phyloP scores from a whole-genome alignment of 2,797 vertebrate genomes.

The Sparidentex hasta region DNA sequence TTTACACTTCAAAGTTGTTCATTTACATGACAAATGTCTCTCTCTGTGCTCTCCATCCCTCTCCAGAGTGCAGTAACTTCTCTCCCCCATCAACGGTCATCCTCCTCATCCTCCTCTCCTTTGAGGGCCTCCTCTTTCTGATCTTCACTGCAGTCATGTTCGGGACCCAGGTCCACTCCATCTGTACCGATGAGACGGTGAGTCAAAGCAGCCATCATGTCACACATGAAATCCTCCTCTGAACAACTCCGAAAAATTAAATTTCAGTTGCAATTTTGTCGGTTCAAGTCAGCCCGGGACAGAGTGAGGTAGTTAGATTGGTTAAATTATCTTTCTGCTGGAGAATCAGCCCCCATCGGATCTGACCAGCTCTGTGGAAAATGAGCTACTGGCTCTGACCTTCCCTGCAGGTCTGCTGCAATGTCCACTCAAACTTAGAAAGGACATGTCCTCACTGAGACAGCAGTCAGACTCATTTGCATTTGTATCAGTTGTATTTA shows the following conservation, averaged over 20 bases:
- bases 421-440: neutral
- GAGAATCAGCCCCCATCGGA: neutral
- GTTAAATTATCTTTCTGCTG: neutral
- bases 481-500: neutral
- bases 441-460: neutral
- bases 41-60: neutral
- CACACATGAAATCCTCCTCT: no score
- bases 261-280: neutral
- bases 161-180: conserved; percentile 98
- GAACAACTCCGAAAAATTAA: no score
- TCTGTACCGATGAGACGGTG: conserved; percentile 97
- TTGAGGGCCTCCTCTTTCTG: conserved; percentile 96
- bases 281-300: neutral
- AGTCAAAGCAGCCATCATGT: conserved; percentile 61
- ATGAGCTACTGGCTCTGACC: neutral
- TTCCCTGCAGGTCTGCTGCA: neutral
- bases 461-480: neutral
- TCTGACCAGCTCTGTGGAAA: neutral
- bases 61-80: conserved; percentile 95
- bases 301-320: neutral
- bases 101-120: conserved; percentile 96
- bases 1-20: no score
- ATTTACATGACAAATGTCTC: neutral
- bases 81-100: conserved; percentile 96
- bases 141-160: conserved; percentile 99